Base-by-base conservation (phyloP, 2,797 vertebrate species). In the Oreochromis mossambicus region DNA sequence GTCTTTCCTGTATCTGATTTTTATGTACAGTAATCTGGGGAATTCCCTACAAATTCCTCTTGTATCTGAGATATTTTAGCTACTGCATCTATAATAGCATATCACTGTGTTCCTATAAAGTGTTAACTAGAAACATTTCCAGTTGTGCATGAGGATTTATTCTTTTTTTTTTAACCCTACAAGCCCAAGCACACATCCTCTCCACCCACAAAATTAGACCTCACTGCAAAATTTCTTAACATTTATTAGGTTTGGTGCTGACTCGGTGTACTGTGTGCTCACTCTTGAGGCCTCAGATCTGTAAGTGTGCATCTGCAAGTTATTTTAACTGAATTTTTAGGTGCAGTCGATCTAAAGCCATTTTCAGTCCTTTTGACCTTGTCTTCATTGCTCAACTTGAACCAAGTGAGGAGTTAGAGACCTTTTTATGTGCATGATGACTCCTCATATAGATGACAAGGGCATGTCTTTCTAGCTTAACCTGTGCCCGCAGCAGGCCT, bases 401-500 rank as follows among this genome's bases (percentile, higher is more conserved):
- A 76, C 80, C 61, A 15, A n/a, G 58, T 24, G 77, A 88, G 46
- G 76, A 75, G 80, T 86, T 43, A 36, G 48, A 81, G 85, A 88
- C 79, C 86, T 92, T 83, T 83, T 41, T 51, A 48, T 78, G 38
- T 76, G 21, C 78, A 87, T 38, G 66, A 84, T 89, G 84, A 90
- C 75, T 92, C 83, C 48, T 83, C 52, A 82, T 85, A 63, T 63
- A 61, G 84, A 93, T 91, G 83, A 86, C 87, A 87, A 84, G 87
- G 86, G 46, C 87, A 38, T 50, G 43, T 80, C 81, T 17, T 89
- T 75, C 73, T 79, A 34, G 26, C 83, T 79, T 83, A 87, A 86
- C 79, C 81, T 86, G 48, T 13, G 79, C 86, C 80, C 51, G 73
- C 3, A 46, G 87, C 89, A 54, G 63, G 17, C 41, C 75, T 87